Evolutionary conservation across 2,797 vertebrate species (phyloP).

Genomic region (Schizothorax lantsangensis): DNA sequence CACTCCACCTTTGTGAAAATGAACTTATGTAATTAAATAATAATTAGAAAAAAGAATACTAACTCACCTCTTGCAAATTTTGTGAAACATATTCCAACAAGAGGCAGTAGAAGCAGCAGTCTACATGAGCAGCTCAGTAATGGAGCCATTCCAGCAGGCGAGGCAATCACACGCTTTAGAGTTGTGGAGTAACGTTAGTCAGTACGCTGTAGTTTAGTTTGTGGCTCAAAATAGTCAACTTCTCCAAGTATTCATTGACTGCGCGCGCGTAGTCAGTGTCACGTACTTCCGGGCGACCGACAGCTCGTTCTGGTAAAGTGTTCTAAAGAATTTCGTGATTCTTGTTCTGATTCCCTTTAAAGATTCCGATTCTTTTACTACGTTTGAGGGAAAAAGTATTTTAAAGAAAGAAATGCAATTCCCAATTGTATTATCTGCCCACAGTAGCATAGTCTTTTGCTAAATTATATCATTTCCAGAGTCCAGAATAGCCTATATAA

Average conservation of each 20-base stretch:
- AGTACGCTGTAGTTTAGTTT: background rate
- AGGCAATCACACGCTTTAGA: background rate
- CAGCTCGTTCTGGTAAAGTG: slow-evolving; percentile 41
- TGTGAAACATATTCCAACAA: slow-evolving; percentile 54
- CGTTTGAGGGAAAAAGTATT: background rate
- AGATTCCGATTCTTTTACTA: background rate
- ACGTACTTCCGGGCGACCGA: slow-evolving; percentile 74
- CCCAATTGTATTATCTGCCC: background rate
- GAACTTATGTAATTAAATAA: background rate
- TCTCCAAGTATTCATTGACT: slow-evolving; percentile 14
- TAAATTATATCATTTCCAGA: background rate
- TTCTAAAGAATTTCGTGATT: background rate
- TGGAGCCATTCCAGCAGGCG: slow-evolving; percentile 64
- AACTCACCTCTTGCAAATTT: slow-evolving; percentile 66
- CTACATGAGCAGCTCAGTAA: slow-evolving; percentile 51
- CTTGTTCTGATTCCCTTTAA: background rate
- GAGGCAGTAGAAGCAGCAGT: slow-evolving; percentile 40
- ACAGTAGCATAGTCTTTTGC: background rate
- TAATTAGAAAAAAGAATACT: background rate
- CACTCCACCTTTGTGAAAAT: background rate
- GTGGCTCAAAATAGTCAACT: background rate
- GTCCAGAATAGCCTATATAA: background rate
- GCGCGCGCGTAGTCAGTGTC: slow-evolving; percentile 5
- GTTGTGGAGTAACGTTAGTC: background rate
- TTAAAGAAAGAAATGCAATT: background rate